Base-by-base conservation (phyloP, 2,888 invertebrate species). In the Drosophila formosana region DNA sequence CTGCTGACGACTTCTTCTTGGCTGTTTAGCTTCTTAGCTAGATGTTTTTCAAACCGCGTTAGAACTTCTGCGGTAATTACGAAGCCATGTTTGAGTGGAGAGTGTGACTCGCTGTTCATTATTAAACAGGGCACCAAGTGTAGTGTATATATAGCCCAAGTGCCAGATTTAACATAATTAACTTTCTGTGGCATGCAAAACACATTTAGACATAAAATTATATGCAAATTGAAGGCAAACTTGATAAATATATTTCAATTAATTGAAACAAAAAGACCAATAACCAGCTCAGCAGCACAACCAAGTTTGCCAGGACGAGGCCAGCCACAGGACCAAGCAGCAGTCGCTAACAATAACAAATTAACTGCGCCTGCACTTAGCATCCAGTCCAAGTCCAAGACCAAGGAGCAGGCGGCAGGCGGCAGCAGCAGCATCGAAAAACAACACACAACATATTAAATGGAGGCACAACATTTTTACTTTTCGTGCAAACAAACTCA, bases 241-340 rank as follows among this genome's bases (percentile, higher is more conserved):
- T 82, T 88, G 60, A 60, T 68, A 82, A 82, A 84, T 82, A 87
- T 79, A 79, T 82, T 88, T 88, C 80, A 82, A 82, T 82, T 82
- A 82, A 74, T 26, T 25, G 26, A 23, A 56, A 37, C 47, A 52
- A 28, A 18, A 43, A 30, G 23, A 41, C 41, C 18, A 13, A 11
- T 32, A 37, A 46, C 28, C 46, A 34, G 26, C 13, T 23, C 9
- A 46, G 34, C 46, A 34, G 26, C 13, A 30, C 9, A 46, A 46
- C 45, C 41, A 56, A 53, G 50, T 34, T 25, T 25, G 37, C 30
- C 37, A 28, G 26, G 30, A 34, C 45, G 39, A 47, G 55, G 43
- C 46, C 51, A 28, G 41, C 18, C 18, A 18, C 18, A 30, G 30
- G 30, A 8, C 47, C 46, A 37, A 26, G 46, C 32, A 64, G 57